Evolutionary conservation across 2,888 invertebrate genomes (phyloP), one percentile per base, ranked within the genome.

Genomic region (Suillia variegata): DNA sequence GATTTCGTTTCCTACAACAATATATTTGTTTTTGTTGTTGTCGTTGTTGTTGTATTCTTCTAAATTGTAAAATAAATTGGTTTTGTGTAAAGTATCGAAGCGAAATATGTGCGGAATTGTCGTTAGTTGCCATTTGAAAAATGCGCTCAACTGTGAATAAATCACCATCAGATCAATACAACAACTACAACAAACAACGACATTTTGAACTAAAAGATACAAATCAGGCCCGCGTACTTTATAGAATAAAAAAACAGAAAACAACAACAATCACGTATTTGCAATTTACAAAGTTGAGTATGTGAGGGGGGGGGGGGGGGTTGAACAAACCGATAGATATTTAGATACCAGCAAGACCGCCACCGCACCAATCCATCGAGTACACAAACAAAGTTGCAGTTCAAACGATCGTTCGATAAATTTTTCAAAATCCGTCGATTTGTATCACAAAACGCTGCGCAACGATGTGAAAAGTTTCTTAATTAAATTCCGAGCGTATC

Each of bases 381-480:
- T 12, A 31, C 6, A 4, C n/a, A n/a, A 38, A 8, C 45, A 20
- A 45, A 5, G 17, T 18, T 20, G 18, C 17, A 17, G 45, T 18
- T 18, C 38, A 45, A 45, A 45, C 45, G 45, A 45, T 45, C 45
- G 45, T 18, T 45, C 45, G 45, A 45, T 45, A 18, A 5, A 18
- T 45, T 17, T 20, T 17, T 5, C 6, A 10, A n/a, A n/a, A n/a
- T n/a, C n/a, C n/a, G 6, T 10, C 38, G 38, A 10, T n/a, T 4
- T n/a, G 38, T 38, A 38, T 5, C 13, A 38, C 22, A 50, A 50
- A 50, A 5, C 55, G 18, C 31, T 59, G 63, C 42, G 64, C 66
- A 65, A 62, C 62, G 64, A 65, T 62, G 67, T 65, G 66, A 65
- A 65, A 65, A 65, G 63, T 62, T 60, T 65, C n/a, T 64, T 58